A percentile compares a stretch with the other conserved stretches of the same genome.
phyloP scores from a whole-genome alignment of 2,113 vertebrate genomes.

The Phyllostomus hastatus region DNA sequence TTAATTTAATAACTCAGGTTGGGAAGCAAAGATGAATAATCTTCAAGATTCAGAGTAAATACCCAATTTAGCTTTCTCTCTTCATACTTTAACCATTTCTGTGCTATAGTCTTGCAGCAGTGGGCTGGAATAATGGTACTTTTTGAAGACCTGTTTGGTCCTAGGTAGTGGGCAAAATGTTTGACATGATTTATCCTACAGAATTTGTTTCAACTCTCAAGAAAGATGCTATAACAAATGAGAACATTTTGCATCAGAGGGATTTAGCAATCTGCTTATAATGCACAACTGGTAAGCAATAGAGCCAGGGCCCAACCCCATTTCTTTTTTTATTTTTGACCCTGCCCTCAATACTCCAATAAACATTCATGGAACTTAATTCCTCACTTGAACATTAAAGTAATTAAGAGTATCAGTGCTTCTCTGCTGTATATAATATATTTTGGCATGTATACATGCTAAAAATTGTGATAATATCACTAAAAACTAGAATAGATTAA shows the following conservation, averaged over 20 bases:
- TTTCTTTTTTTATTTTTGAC: background rate
- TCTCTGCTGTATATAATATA: background rate
- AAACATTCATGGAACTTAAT: background rate
- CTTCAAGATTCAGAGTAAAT: background rate
- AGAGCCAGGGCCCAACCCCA: background rate
- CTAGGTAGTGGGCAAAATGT: background rate
- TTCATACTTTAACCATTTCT: constrained; percentile 20
- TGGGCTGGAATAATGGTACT: background rate
- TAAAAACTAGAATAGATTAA: background rate
- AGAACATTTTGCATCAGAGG: background rate
- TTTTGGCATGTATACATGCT: background rate
- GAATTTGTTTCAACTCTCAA: background rate
- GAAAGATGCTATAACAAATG: background rate
- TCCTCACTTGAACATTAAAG: background rate
- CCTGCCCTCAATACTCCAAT: background rate
- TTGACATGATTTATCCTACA: background rate
- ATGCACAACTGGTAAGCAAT: background rate
- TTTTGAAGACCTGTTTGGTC: background rate
- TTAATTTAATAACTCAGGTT: background rate
- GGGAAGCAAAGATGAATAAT: background rate
- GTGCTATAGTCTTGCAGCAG: background rate
- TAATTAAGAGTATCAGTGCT: background rate
- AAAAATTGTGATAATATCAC: background rate
- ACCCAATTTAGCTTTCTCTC: background rate
- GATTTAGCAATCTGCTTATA: background rate